Evolutionary conservation across 2,888 invertebrate species (phyloP).

Genomic region (Caenorhabditis afra): DNA sequence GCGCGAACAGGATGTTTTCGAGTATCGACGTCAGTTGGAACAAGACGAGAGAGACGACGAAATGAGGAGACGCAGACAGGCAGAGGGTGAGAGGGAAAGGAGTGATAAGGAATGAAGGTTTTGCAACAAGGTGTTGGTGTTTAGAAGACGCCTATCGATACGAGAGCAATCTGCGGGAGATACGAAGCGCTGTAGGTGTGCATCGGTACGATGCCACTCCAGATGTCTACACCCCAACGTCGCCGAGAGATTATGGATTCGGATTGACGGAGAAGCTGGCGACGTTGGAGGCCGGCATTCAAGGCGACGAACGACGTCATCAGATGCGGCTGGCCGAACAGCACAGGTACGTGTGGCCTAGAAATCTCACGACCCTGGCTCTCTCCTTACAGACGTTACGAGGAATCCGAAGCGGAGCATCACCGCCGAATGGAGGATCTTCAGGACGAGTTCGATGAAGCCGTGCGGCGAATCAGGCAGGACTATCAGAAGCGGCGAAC

Average conservation of each 20-base stretch:
- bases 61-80: conserved; percentile 5
- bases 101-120: not conserved
- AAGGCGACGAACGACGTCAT: too few species aligned
- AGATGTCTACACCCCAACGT: too few species aligned
- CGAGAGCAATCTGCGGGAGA: not conserved
- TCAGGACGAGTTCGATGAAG: not conserved
- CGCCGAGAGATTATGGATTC: too few species aligned
- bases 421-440: not conserved
- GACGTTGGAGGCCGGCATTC: too few species aligned
- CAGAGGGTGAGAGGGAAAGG: conserved; percentile 2
- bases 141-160: not conserved
- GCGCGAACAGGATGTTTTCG: not conserved
- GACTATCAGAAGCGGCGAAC: conserved; percentile 1
- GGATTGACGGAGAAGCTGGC: too few species aligned
- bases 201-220: too few species aligned
- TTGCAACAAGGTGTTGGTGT: not conserved
- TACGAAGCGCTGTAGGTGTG: too few species aligned
- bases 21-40: not conserved
- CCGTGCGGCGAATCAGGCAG: not conserved
- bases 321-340: too few species aligned
- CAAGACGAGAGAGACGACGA: conserved; percentile 6
- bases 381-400: conserved; percentile 1
- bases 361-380: too few species aligned
- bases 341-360: too few species aligned
- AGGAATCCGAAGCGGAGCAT: not conserved